Evolutionary conservation across 2,113 vertebrate genomes (phyloP).

Genomic region (Eretmochelys imbricata): DNA sequence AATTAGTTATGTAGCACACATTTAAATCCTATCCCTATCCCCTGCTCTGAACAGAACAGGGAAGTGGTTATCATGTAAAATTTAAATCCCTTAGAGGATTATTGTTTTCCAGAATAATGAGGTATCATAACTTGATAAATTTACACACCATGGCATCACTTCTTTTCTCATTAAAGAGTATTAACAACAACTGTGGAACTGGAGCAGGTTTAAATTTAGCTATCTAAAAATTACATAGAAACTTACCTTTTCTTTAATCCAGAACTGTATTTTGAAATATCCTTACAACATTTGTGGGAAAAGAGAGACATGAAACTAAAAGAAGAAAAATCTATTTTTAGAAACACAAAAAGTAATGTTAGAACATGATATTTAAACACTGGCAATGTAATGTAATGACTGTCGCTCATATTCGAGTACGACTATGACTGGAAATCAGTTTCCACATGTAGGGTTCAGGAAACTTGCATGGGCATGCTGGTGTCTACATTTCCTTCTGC

Average conservation of each 20-base stretch:
- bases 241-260: background rate
- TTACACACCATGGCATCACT: background rate
- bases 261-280: background rate
- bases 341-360: background rate
- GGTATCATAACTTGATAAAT: background rate
- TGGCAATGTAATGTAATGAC: background rate
- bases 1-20: background rate
- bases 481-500: background rate
- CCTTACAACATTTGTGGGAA: background rate
- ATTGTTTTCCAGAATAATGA: conserved; percentile 14
- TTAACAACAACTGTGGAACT: background rate
- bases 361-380: background rate
- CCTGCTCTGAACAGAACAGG: background rate
- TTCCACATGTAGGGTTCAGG: background rate
- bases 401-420: background rate
- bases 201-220: background rate
- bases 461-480: background rate
- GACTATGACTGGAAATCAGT: background rate
- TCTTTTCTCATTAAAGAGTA: conserved; percentile 11
- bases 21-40: background rate
- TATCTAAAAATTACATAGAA: background rate
- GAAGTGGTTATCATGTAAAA: background rate
- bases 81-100: conserved; percentile 19
- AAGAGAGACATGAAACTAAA: background rate
- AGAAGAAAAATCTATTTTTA: background rate